Conservation (phyloP, 2,113 vertebrate genomes). For the Bucco capensis region DNA sequence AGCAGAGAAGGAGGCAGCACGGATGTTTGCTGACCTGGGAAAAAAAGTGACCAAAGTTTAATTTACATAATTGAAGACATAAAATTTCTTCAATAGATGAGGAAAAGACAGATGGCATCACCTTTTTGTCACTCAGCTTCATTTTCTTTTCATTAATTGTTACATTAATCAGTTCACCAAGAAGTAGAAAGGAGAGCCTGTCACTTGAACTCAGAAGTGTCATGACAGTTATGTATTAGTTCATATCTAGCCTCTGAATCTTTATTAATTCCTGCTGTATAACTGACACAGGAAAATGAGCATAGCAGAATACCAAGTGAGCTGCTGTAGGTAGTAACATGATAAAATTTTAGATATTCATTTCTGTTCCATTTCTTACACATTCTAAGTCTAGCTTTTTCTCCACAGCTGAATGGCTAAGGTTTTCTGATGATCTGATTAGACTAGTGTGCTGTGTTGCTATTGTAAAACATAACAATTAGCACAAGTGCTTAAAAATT, state of each 20-base stretch:
- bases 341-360: not conserved
- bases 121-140: not conserved
- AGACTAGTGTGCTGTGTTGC: not conserved
- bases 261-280: conserved; percentile 37
- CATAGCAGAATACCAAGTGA: not conserved
- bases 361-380: not conserved
- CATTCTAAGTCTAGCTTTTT: not conserved
- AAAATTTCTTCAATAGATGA: conserved; percentile 12
- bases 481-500: not conserved
- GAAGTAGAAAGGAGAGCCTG: not conserved
- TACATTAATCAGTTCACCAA: not conserved
- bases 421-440: not conserved
- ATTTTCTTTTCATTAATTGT: conserved; percentile 47
- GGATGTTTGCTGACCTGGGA: not conserved
- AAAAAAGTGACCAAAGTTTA: not conserved
- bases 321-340: not conserved
- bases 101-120: not conserved
- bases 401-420: not conserved
- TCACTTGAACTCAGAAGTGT: conserved; percentile 27
- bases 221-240: conserved; percentile 6
- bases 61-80: not conserved
- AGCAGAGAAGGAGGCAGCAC: not conserved
- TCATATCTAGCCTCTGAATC: not conserved
- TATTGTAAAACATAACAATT: not conserved
- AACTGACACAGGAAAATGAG: conserved; percentile 1